Conservation (phyloP, 2,797 vertebrate genomes). For the Remorina albescens region DNA sequence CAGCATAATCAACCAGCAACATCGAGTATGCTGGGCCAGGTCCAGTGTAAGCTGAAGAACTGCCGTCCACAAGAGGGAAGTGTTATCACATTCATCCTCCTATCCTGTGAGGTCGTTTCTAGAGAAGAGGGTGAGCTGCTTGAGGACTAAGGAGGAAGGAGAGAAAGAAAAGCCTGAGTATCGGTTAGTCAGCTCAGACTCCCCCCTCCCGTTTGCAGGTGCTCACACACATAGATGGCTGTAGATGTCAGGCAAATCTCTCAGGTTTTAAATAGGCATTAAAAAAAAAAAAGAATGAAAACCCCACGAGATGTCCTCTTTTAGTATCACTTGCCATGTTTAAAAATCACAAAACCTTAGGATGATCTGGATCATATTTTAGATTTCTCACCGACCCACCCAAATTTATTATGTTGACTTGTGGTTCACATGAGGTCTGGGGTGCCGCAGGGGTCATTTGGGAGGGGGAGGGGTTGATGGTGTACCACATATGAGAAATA, state of each 20-base stretch:
- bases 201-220: neutral
- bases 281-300: no score
- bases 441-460: constrained; percentile 23
- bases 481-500: neutral
- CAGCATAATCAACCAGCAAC: neutral
- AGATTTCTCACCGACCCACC: constrained; percentile 16
- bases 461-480: constrained; percentile 9
- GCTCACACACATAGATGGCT: neutral
- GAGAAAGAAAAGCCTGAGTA: constrained; percentile 6
- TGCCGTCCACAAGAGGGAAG: constrained; percentile 85
- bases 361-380: constrained; percentile 26
- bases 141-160: constrained; percentile 10
- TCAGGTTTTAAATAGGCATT: neutral
- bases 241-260: neutral
- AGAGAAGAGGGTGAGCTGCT: constrained; percentile 31
- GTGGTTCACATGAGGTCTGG: constrained; percentile 41
- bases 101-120: constrained; percentile 42
- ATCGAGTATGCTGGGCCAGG: constrained; percentile 5
- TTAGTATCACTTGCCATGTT: constrained; percentile 2
- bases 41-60: constrained; percentile 45
- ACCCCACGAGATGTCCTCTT: constrained; percentile 10
- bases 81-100: constrained; percentile 77
- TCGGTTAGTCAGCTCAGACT: constrained; percentile 28
- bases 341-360: constrained; percentile 22
- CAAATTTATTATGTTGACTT: constrained; percentile 26